These are phyloP conservation scores for Triplophysa rosa DNA, from an alignment of 2,113 vertebrate genomes.

Conservation along the genomic window DNA sequence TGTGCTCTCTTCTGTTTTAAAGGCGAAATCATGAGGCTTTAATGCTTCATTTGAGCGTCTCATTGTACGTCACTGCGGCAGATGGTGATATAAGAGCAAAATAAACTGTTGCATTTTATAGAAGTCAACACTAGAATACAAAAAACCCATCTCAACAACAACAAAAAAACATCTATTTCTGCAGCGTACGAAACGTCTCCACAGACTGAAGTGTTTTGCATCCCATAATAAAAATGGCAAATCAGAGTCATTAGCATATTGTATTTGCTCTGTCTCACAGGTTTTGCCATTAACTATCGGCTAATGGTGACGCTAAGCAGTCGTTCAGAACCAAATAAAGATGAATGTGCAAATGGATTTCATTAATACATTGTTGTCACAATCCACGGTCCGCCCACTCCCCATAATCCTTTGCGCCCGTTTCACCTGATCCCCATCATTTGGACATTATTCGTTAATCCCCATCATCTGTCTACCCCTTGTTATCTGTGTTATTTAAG, in stretches of 20 bases:
- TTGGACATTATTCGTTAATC: no score
- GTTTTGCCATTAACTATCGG: neutral
- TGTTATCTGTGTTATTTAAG: no score
- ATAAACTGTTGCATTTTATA: neutral
- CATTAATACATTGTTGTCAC: slow-evolving; percentile 70
- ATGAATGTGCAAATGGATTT: slow-evolving; percentile 75
- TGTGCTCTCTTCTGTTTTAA: slow-evolving; percentile 16
- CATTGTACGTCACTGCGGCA: slow-evolving; percentile 17
- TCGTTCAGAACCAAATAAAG: slow-evolving; percentile 62
- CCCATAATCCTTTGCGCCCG: no score
- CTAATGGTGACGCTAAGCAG: slow-evolving; percentile 52
- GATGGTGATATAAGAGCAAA: neutral
- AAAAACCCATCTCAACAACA: no score
- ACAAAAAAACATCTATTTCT: no score
- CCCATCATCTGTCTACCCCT: no score
- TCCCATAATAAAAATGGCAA: slow-evolving; percentile 4
- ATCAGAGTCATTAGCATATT: slow-evolving; percentile 20
- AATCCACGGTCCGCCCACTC: no score
- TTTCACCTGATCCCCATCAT: no score
- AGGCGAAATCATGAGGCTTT: slow-evolving; percentile 31
- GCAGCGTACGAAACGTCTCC: neutral
- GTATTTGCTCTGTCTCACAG: neutral
- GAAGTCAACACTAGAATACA: no score
- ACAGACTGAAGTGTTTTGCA: neutral
- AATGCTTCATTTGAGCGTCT: slow-evolving; percentile 38